A percentile compares a stretch with the other conserved stretches of the same genome.
These are phyloP conservation scores for Clarias fuscus DNA, from an alignment of 2,797 vertebrate species.

Conservation along the genomic window DNA sequence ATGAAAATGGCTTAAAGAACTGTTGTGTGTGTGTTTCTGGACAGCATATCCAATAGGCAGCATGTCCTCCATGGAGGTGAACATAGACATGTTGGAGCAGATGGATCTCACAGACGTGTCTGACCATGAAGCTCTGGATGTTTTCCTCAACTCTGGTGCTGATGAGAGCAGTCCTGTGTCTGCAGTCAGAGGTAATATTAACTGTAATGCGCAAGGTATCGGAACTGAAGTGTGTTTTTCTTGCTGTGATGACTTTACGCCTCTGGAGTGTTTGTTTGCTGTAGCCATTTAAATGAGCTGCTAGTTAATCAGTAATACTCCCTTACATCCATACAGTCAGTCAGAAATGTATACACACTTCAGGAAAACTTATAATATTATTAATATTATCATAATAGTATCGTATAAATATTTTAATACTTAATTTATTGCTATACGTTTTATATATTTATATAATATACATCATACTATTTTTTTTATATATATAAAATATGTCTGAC, in stretches of 20 bases:
- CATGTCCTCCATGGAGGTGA: conserved; percentile 84
- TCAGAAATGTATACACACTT: too few species aligned
- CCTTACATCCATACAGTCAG: neutral
- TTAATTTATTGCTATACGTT: too few species aligned
- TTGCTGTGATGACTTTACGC: neutral
- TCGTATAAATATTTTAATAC: too few species aligned
- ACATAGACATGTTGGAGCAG: conserved; percentile 87
- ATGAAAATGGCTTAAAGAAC: neutral
- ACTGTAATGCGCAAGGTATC: neutral
- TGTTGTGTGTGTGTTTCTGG: neutral
- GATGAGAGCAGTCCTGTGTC: conserved; percentile 78
- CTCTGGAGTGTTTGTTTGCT: neutral
- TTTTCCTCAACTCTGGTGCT: conserved; percentile 87
- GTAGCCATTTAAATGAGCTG: neutral
- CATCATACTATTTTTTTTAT: too few species aligned
- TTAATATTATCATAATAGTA: too few species aligned
- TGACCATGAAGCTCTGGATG: conserved; percentile 96
- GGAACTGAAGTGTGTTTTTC: neutral
- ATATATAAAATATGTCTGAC: too few species aligned
- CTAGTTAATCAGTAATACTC: neutral
- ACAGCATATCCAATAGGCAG: conserved; percentile 58
- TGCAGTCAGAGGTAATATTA: conserved; percentile 63
- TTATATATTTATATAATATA: too few species aligned
- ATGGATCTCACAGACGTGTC: conserved; percentile 89
- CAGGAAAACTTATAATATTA: too few species aligned